Evolutionary conservation across 1,140 invertebrate species (phyloP).

Genomic region (Phocides pigmalion): DNA sequence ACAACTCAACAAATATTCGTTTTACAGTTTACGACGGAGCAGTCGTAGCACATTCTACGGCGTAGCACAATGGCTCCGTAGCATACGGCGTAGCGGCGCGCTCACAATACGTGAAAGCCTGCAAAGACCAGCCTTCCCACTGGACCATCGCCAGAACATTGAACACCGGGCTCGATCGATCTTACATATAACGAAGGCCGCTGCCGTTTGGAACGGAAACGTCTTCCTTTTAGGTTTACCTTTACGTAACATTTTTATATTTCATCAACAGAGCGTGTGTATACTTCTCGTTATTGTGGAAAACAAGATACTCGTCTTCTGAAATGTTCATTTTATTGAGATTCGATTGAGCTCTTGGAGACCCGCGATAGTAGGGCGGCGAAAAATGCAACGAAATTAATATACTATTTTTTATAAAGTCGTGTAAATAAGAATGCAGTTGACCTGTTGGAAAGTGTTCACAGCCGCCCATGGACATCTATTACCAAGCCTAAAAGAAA

Average conservation of each 20-base stretch:
- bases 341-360: background rate
- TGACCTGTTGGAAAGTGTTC: too few species aligned
- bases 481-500: too few species aligned
- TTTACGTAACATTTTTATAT: conserved; percentile 16
- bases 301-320: background rate
- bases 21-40: background rate
- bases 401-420: too few species aligned
- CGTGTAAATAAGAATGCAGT: too few species aligned
- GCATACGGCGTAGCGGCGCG: conserved; percentile 48
- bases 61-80: conserved; percentile 56
- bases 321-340: background rate
- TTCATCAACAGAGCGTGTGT: conserved; percentile 1
- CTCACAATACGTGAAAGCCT: conserved; percentile 46
- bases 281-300: background rate
- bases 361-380: too few species aligned
- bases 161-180: conserved; percentile 37
- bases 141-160: conserved; percentile 42
- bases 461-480: too few species aligned
- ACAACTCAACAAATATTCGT: conserved; percentile 4
- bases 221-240: conserved; percentile 25
- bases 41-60: conserved; percentile 43
- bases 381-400: too few species aligned
- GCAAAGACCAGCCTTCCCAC: conserved; percentile 36
- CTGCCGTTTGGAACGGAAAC: conserved; percentile 11
- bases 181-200: conserved; percentile 23